Evolutionary conservation across 1,140 invertebrate species (phyloP), one percentile per base, ranked within the genome.

Genomic region (Chironomus tepperi): DNA sequence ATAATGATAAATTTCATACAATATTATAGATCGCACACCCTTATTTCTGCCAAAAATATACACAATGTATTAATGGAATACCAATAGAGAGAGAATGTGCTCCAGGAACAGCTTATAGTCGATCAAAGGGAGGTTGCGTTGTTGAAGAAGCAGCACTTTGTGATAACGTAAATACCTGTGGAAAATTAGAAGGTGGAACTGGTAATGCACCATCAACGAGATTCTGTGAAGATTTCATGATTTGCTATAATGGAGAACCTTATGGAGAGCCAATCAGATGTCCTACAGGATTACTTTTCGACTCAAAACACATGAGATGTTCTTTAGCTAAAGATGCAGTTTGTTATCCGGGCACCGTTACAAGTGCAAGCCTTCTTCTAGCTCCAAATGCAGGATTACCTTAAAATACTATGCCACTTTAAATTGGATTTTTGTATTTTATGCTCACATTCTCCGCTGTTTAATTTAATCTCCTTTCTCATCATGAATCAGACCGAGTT

Each of bases 21-120:
- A 34, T 34, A 34, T 34, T 3, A 15, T 57, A 57, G 47, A n/a
- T 57, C 5, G 12, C 47, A 9, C 3, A 57, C 3, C 47, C 47
- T n/a, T 57, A 57, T 15, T 57, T 57, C 47, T 57, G 47, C 12
- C 12, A 57, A n/a, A 57, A 57, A 57, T 57, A 12, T 57, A 57
- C 47, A 57, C 47, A 57, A 57, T 57, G 47, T 15, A 57, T 57
- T 15, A 57, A 57, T 57, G 47, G 47, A 57, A 57, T 57, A n/a
- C 3, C 47, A 57, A 57, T 57, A 12, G 47, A 57, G 3, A 12
- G 47, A n/a, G 47, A 57, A 57, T 57, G 47, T 57, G 47, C 47
- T n/a, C 47, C 47, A 57, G 12, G n/a, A 5, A 57, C 47, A n/a
- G 47, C 47, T n/a, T 57, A n/a, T 15, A 57, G n/a, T 57, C 47